phyloP scores from a whole-genome alignment of 1,140 invertebrate genomes.

The Schlechtendalia chinensis region DNA sequence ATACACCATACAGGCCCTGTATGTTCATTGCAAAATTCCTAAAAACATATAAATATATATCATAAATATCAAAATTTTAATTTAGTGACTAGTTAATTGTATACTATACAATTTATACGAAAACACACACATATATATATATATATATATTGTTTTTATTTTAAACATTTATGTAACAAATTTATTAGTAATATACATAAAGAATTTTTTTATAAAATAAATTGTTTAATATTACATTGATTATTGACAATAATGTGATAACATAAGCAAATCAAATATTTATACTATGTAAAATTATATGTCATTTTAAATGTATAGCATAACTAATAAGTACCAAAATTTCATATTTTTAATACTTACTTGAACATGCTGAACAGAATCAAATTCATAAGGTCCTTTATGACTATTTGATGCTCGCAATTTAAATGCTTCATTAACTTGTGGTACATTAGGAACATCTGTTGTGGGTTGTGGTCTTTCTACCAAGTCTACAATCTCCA shows the following conservation, averaged over 20 bases:
- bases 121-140: too few relatives aligned
- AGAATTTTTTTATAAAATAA: neutral
- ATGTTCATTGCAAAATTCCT: constrained; percentile 80
- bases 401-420: constrained; percentile 91
- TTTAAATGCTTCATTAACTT: constrained; percentile 79
- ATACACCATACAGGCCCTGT: constrained; percentile 95
- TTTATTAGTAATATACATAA: too few relatives aligned
- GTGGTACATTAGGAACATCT: constrained; percentile 38
- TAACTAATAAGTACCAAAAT: too few relatives aligned
- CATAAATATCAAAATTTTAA: neutral
- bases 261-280: too few relatives aligned
- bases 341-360: constrained; percentile 53
- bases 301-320: neutral
- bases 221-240: neutral
- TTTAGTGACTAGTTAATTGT: too few relatives aligned
- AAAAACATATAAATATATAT: constrained; percentile 39
- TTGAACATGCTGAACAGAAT: constrained; percentile 72
- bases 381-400: constrained; percentile 95
- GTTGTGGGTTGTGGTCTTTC: constrained; percentile 54
- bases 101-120: too few relatives aligned
- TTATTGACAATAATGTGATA: too few relatives aligned
- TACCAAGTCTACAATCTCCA: constrained; percentile 81
- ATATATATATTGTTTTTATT: too few relatives aligned
- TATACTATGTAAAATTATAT: neutral
- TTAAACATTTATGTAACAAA: too few relatives aligned